A percentile compares a stretch with the other conserved stretches of the same genome.
These are phyloP conservation scores for Rhizoglyphus robini DNA, from an alignment of 1,140 invertebrate genomes.

Conservation along the genomic window DNA sequence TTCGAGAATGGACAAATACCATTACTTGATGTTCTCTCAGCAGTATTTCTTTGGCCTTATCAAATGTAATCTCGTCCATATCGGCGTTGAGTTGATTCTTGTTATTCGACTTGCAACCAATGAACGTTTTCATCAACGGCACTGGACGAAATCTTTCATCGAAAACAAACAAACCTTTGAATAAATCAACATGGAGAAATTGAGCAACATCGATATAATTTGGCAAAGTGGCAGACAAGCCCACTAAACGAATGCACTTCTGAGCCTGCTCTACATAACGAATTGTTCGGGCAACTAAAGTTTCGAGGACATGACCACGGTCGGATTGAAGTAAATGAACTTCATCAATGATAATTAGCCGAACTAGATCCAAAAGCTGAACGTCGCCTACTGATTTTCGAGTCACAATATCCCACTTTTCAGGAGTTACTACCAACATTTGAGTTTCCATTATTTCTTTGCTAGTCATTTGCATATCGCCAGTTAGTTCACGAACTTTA, in stretches of 20 bases:
- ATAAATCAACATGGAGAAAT: conserved; percentile 85
- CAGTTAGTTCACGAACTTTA: conserved; percentile 79
- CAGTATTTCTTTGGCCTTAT: conserved; percentile 75
- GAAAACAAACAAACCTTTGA: conserved; percentile 89
- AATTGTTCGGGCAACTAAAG: conserved; percentile 84
- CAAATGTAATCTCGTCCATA: conserved; percentile 88
- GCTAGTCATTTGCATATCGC: conserved; percentile 95
- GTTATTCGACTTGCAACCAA: conserved; percentile 70
- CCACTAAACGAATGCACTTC: conserved; percentile 94
- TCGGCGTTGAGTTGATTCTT: conserved; percentile 59
- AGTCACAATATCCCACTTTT: conserved; percentile 99
- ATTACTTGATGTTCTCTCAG: conserved; percentile 87
- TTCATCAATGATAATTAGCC: conserved; percentile 94
- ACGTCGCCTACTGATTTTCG: conserved; percentile 84
- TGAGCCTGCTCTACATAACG: conserved; percentile 86
- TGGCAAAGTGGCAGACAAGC: conserved; percentile 89
- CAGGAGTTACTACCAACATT: conserved; percentile 95
- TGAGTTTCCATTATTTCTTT: conserved; percentile 87
- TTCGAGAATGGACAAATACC: conserved; percentile 97
- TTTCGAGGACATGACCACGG: conserved; percentile 92
- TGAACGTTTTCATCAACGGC: conserved; percentile 78
- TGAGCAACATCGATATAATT: conserved; percentile 93
- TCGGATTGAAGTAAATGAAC: conserved; percentile 95
- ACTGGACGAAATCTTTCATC: conserved; percentile 92
- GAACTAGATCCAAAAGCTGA: conserved; percentile 73